These are phyloP conservation scores for Aphodius sticticus DNA, from an alignment of 2,888 invertebrate species.

Conservation along the genomic window DNA sequence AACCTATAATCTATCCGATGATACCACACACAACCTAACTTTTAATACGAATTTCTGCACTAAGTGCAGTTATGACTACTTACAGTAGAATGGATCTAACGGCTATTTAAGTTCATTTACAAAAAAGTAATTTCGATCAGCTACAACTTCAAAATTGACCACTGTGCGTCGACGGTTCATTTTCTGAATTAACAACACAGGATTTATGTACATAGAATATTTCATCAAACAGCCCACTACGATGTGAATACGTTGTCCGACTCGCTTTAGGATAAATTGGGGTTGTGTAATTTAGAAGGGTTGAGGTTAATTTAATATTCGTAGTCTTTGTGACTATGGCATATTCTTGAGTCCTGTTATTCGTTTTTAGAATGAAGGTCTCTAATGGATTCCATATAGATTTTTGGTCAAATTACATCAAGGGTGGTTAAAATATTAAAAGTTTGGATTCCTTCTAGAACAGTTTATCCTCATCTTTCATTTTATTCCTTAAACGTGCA, in stretches of 20 bases:
- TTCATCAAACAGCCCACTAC: not conserved
- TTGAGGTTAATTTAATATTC: not conserved
- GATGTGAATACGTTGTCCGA: not conserved
- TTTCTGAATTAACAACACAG: not conserved
- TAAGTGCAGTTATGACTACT: no score
- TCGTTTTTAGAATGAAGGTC: not conserved
- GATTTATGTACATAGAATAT: not conserved
- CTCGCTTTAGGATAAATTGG: not conserved
- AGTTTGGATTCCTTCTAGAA: no score
- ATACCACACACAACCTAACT: no score
- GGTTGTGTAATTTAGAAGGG: not conserved
- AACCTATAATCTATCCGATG: no score
- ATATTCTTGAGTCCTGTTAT: not conserved
- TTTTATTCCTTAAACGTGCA: no score
- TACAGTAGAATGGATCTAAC: no score
- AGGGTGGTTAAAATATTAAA: no score
- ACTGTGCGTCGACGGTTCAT: not conserved
- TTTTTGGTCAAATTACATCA: not conserved
- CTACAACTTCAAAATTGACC: no score
- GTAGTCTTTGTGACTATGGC: not conserved
- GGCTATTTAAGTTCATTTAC: no score
- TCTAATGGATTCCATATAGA: not conserved
- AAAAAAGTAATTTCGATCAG: no score
- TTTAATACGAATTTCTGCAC: no score
- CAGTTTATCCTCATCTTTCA: no score